Conservation (phyloP, 2,113 vertebrate genomes). For the Lasiurus borealis region DNA sequence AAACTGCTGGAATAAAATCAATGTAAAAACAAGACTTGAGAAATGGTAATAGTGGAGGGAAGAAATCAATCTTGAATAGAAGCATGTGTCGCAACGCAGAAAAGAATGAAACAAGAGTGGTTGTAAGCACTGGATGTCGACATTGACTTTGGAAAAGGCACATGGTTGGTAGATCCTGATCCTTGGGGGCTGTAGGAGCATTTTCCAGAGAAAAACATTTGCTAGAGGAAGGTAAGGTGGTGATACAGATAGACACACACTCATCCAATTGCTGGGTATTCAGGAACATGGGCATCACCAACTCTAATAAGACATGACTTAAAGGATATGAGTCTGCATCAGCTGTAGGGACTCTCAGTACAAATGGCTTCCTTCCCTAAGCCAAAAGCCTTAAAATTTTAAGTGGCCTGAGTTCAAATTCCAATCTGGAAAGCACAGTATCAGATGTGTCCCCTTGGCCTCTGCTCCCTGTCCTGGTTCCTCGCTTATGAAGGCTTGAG, state of each 20-base stretch:
- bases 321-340: background rate
- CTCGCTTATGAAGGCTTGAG: background rate
- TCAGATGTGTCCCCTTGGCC: background rate
- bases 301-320: background rate
- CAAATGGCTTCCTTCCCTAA: background rate
- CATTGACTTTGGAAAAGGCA: background rate
- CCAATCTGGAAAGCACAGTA: background rate
- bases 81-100: constrained; percentile 42
- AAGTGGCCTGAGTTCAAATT: background rate
- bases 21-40: constrained; percentile 53
- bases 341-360: background rate
- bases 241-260: background rate
- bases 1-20: constrained; percentile 45
- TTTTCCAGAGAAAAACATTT: background rate
- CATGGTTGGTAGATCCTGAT: background rate
- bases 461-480: background rate
- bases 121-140: background rate
- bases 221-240: background rate
- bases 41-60: constrained; percentile 45
- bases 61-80: constrained; percentile 61
- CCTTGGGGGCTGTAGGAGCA: too few species aligned
- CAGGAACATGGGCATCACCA: background rate
- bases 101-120: constrained; percentile 28
- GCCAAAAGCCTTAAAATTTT: background rate
- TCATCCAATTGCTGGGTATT: background rate